phyloP scores from a whole-genome alignment of 2,113 vertebrate genomes.

The Stigmatopora argus region DNA sequence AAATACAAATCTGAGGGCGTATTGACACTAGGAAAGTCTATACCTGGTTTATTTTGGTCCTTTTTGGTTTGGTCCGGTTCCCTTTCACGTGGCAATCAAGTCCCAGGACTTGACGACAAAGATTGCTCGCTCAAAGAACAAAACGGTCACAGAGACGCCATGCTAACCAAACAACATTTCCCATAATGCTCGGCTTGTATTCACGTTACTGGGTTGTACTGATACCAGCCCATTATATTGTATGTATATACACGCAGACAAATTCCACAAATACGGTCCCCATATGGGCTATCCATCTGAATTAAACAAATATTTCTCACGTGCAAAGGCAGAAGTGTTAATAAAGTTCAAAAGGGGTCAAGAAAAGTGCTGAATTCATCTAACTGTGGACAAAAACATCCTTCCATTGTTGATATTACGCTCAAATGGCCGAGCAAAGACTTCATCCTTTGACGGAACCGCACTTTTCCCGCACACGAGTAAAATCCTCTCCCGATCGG shows the following conservation, averaged over 20 bases:
- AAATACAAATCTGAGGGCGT: background rate
- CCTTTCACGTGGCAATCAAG: no score
- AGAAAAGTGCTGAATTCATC: conserved; percentile 5
- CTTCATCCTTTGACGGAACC: conserved; percentile 1
- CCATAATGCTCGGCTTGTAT: no score
- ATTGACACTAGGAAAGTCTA: no score
- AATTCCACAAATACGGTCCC: background rate
- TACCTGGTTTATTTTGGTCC: no score
- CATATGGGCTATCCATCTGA: background rate
- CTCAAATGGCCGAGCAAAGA: conserved; percentile 3
- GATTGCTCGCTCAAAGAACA: no score
- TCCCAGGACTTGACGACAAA: no score
- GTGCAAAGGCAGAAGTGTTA: background rate
- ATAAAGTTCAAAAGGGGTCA: background rate
- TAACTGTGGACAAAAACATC: background rate
- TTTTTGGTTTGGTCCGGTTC: no score
- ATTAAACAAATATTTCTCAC: background rate
- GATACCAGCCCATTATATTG: no score
- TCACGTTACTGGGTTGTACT: no score
- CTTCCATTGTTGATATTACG: background rate
- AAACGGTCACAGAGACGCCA: no score
- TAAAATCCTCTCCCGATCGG: conserved; percentile 38
- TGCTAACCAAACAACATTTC: no score
- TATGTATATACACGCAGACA: background rate
- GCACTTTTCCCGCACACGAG: conserved; percentile 19